Evolutionary conservation across 92 coral and sea anemone species (phyloP), one percentile per base, ranked within the genome.

Genomic region (Zoanthus solanderi): DNA sequence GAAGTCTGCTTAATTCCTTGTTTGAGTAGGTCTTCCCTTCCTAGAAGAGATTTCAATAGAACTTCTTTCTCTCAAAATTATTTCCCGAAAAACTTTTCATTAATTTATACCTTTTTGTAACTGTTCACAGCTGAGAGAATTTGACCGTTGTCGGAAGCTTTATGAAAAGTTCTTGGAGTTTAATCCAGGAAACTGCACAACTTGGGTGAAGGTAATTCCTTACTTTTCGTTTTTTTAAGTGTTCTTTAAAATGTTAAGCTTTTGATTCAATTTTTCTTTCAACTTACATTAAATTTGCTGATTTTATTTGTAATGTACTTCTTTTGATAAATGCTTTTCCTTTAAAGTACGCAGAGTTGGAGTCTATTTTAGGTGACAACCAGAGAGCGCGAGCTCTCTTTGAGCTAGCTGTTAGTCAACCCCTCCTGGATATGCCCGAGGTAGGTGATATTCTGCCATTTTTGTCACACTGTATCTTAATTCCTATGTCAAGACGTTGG

Each of bases 401-500:
- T 71, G 99, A 97, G 69, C 78, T 97, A 7, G 99, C 99, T 3
- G 99, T 97, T 77, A 93, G 90, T 69, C 99, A 97, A 72, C 96
- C 99, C 12, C 91, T 97, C n/a, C 78, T 97, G 54, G 99, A 97
- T 56, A 97, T 97, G 99, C 99, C 99, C 42, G 99, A 97, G 98
- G 99, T 96, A 66, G 16, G 85, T 45, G 8, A 9, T 28, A 10
- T 17, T 42, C 15, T 15, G 15, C 60, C 60, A 54, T 54, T 54
- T 54, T 54, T 54, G 1, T 58, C 65, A 6, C 65, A 14, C 6
- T 13, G 5, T 13, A 13, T 14, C n/a, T 13, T 14, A 58, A 23
- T 23, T 37, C 42, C 4, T 37, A 37, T 37, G 42, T 37, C 42
- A 37, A 37, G 42, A 37, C 3, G 42, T 37, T 37, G 42, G 42